These are phyloP conservation scores for Drosophila meridionalis DNA, from an alignment of 2,888 invertebrate genomes.

Conservation along the genomic window DNA sequence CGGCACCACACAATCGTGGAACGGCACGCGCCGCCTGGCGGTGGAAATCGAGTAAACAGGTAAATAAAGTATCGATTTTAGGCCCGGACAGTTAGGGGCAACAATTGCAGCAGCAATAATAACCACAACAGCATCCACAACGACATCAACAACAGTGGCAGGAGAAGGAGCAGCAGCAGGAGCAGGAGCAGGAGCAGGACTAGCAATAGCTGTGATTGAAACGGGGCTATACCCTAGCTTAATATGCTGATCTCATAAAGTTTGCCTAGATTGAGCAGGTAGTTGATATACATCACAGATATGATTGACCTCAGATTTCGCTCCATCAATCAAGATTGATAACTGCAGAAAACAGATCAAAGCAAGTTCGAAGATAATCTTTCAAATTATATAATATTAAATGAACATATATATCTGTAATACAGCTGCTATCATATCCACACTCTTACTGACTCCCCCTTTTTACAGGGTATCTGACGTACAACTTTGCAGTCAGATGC, in stretches of 20 bases:
- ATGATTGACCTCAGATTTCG: neutral
- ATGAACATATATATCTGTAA: neutral
- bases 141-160: neutral
- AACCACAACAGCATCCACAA: slow-evolving; percentile 1
- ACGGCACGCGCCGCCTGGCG: slow-evolving; percentile 28
- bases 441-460: neutral
- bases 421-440: neutral
- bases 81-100: slow-evolving; percentile 18
- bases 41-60: slow-evolving; percentile 14
- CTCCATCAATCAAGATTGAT: neutral
- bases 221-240: neutral
- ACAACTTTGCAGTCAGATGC: slow-evolving; percentile 10
- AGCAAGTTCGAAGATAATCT: neutral
- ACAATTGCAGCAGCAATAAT: slow-evolving; percentile 6
- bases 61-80: slow-evolving; percentile 47
- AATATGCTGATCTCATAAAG: no score
- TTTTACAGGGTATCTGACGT: slow-evolving; percentile 22
- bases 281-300: neutral
- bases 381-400: no score
- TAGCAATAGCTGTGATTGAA: slow-evolving; percentile 2
- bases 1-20: slow-evolving; percentile 4
- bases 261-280: neutral
- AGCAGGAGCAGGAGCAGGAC: neutral
- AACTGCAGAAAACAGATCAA: neutral
- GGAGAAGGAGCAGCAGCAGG: neutral